A percentile compares a stretch with the other conserved stretches of the same genome.
phyloP scores from a whole-genome alignment of 2,113 vertebrate species.

The Patagioenas fasciata region DNA sequence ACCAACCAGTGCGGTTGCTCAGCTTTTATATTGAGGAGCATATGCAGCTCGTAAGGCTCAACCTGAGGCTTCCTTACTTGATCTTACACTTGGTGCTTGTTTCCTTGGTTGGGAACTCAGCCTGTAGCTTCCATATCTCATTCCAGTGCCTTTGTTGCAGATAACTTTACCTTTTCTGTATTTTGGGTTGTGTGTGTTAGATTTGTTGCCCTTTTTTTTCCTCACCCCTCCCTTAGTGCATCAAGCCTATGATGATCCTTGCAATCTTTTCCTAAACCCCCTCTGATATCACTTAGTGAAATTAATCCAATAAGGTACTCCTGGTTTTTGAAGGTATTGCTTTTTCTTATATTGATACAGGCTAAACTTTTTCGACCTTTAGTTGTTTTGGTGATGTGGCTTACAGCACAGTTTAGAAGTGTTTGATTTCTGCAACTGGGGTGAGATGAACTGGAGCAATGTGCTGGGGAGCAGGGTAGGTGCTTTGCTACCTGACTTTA shows the following conservation, averaged over 20 bases:
- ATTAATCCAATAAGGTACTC: neutral
- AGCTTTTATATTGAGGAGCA: neutral
- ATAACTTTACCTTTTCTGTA: neutral
- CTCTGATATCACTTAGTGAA: neutral
- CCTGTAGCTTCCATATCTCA: neutral
- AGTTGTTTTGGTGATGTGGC: neutral
- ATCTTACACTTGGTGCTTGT: neutral
- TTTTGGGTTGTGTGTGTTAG: too few species aligned
- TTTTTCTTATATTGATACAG: neutral
- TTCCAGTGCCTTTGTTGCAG: neutral
- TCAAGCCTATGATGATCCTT: neutral
- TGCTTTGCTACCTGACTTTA: neutral
- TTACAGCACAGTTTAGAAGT: neutral
- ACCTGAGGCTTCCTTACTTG: neutral
- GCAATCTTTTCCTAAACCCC: neutral
- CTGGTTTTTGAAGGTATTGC: neutral
- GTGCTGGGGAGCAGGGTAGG: neutral
- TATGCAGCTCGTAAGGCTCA: neutral
- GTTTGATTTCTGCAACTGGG: neutral
- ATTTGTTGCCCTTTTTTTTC: too few species aligned
- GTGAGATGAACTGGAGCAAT: neutral
- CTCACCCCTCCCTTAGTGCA: fast-evolving
- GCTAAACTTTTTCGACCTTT: neutral
- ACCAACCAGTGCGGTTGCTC: neutral
- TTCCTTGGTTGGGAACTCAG: neutral